Evolutionary conservation across 2,797 vertebrate genomes (phyloP).

Genomic region (Myotis vivesi): DNA sequence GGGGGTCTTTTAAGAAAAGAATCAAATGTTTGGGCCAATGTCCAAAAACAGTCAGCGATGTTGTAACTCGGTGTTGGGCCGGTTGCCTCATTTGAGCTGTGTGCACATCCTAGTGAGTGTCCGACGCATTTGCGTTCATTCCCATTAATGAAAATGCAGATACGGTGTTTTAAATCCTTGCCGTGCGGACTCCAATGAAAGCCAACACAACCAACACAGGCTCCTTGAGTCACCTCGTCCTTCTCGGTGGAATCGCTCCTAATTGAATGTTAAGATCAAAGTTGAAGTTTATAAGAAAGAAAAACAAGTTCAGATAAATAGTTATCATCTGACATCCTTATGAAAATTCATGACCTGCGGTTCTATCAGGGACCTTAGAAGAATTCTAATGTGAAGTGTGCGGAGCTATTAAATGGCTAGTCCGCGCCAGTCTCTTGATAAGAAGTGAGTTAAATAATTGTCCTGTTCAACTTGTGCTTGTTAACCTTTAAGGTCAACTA

Average conservation of each 20-base stretch:
- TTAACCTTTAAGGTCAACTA: constrained; percentile 93
- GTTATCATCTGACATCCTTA: constrained; percentile 87
- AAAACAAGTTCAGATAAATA: constrained; percentile 90
- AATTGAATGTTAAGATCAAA: constrained; percentile 90
- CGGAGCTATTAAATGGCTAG: constrained; percentile 84
- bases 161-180: constrained; percentile 71
- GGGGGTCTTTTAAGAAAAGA: constrained; percentile 62
- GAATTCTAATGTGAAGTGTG: constrained; percentile 88
- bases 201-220: constrained; percentile 65
- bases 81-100: constrained; percentile 31
- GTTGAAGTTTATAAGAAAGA: constrained; percentile 90
- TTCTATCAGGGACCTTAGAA: constrained; percentile 85
- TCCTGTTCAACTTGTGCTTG: constrained; percentile 91
- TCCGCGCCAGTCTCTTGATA: constrained; percentile 86
- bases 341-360: constrained; percentile 87
- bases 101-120: constrained; percentile 24
- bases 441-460: constrained; percentile 91
- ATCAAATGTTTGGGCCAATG: constrained; percentile 47
- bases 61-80: not conserved
- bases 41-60: constrained; percentile 40
- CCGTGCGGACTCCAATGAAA: constrained; percentile 74
- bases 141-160: constrained; percentile 61
- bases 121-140: constrained; percentile 75
- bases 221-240: constrained; percentile 80
- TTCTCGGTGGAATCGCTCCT: constrained; percentile 83